Evolutionary conservation across 2,888 invertebrate species (phyloP).

Genomic region (Rhagium mordax): DNA sequence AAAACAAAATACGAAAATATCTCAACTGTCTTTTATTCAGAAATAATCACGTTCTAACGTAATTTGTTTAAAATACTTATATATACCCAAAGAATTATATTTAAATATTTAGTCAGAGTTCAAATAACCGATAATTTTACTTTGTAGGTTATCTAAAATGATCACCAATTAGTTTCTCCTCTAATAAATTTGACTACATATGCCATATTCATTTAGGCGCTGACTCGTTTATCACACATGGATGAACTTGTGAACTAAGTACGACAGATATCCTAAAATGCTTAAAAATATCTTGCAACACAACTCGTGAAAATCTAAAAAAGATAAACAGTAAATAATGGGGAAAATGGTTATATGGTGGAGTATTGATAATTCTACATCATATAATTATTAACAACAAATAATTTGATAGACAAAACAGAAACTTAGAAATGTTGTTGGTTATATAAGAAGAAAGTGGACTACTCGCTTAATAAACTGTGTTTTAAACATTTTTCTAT

Average conservation of each 20-base stretch:
- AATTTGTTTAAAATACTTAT: constrained; percentile 9
- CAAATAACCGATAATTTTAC: constrained; percentile 2
- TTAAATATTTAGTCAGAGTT: constrained; percentile 21
- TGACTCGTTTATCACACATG: not conserved
- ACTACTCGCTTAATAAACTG: not conserved
- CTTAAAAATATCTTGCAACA: not conserved
- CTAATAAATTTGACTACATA: not conserved
- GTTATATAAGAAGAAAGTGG: not conserved
- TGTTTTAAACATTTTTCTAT: not conserved
- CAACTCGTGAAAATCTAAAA: not conserved
- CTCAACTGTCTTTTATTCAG: not conserved
- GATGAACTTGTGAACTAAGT: not conserved
- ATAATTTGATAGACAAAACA: not conserved
- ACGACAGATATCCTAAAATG: not conserved
- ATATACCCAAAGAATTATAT: not conserved
- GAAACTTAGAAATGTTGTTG: not conserved
- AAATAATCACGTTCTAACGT: constrained; percentile 9
- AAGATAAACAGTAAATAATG: not conserved
- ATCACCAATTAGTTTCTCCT: constrained; percentile 8
- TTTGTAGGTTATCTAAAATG: constrained; percentile 13
- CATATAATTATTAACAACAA: not conserved
- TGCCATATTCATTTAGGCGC: not conserved
- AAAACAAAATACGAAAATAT: not conserved
- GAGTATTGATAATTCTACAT: not conserved
- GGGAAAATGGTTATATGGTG: not conserved